phyloP scores from a whole-genome alignment of 2,797 vertebrate genomes.

The Sebastes diaconus region DNA sequence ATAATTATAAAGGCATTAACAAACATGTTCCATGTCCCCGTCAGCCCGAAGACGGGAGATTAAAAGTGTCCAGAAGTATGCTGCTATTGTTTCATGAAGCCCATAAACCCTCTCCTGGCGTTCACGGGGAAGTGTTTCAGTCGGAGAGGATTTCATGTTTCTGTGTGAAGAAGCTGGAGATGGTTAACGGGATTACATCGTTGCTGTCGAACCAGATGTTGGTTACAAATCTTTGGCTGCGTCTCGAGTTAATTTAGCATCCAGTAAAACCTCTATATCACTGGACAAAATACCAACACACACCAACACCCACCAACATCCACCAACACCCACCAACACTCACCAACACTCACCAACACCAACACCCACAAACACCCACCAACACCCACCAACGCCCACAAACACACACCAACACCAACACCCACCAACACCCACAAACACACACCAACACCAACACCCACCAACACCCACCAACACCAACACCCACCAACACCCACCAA shows the following conservation, averaged over 20 bases:
- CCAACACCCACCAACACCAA: too few species aligned
- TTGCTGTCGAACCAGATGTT: background rate
- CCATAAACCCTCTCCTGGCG: background rate
- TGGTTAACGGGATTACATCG: background rate
- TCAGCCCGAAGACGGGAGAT: background rate
- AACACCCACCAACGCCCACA: too few species aligned
- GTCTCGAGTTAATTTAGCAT: background rate
- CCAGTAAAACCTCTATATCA: background rate
- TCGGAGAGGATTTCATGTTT: background rate
- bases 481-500: too few species aligned
- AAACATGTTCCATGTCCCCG: background rate
- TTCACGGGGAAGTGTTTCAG: background rate
- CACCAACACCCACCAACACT: too few species aligned
- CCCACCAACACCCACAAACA: too few species aligned
- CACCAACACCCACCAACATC: background rate
- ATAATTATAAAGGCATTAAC: background rate
- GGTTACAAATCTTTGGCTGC: background rate
- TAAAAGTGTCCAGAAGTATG: background rate
- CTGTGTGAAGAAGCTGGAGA: background rate
- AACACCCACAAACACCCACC: too few species aligned
- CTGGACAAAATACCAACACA: background rate
- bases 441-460: too few species aligned
- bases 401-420: too few species aligned
- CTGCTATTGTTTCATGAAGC: constrained; percentile 12
- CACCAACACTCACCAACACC: too few species aligned